Evolutionary conservation across 2,797 vertebrate species (phyloP), one percentile per base, ranked within the genome.

Genomic region (Acanthiza pusilla): DNA sequence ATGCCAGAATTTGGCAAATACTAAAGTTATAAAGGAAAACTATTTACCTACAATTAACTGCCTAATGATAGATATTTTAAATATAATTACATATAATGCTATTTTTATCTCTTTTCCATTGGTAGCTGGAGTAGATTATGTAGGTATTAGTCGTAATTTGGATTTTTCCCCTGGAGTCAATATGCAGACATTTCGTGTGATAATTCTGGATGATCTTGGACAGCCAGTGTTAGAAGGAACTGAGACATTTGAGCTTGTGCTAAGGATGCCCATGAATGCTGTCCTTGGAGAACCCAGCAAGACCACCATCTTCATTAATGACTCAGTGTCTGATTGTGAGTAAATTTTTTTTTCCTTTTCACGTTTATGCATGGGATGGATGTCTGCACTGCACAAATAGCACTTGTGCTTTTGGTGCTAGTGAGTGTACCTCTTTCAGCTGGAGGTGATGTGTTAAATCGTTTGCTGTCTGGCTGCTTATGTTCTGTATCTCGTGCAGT

Each of bases 261-360:
- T 99, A 10, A 98, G 98, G 22, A 99, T 99, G 99, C 99, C 99
- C 11, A 97, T 98, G 98, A 99, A 98, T 9, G 99, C 98, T 58
- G 98, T 99, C 83, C 98, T 99, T 8, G 98, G 99, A 57, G 98
- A 99, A 58, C 99, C 99, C 16, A 98, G 97, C 97, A 99, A 98
- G 91, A 94, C 98, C 50, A 98, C 97, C 0, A 96, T 99, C 85
- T 97, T 98, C 97, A 99, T 99, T 94, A 99, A 99, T 23, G 99
- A 99, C 97, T 98, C 99, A 0, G 72, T 98, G 66, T 99, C 99
- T 32, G 99, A 99, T 91, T 97, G 99, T 99, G 96, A 99, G 99
- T 98, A 43, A 61, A 42, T 51, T 7, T 7, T 16, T 54, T 43
- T 16, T 53, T 36, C 9, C 3, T 77, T 88, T 94, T 42, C 42